phyloP scores from a whole-genome alignment of 2,113 vertebrate species.

The Sphyrna mokarran region DNA sequence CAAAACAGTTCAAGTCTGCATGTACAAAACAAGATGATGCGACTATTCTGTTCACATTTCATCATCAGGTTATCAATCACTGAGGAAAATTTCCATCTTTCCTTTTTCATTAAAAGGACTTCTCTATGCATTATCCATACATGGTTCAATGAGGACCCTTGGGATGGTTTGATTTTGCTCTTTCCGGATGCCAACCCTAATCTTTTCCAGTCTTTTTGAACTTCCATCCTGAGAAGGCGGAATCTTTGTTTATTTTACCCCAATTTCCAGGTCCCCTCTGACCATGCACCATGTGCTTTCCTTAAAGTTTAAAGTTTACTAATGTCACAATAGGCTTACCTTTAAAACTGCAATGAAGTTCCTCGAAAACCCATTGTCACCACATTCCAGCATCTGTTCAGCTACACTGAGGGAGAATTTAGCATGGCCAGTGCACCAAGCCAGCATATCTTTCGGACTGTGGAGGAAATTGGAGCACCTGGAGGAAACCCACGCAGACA shows the following conservation, averaged over 20 bases:
- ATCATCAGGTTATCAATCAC: not conserved
- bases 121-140: not conserved
- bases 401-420: too few species aligned
- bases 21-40: not conserved
- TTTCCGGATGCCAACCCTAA: not conserved
- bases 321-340: too few species aligned
- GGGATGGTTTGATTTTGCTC: not conserved
- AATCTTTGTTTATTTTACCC: not conserved
- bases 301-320: not conserved
- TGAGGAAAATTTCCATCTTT: not conserved
- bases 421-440: too few species aligned
- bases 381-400: too few species aligned
- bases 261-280: not conserved
- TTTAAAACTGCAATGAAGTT: too few species aligned
- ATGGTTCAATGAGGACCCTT: not conserved
- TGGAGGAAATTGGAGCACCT: too few species aligned
- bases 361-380: too few species aligned
- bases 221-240: not conserved
- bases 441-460: too few species aligned
- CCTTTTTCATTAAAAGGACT: not conserved
- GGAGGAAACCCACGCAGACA: too few species aligned
- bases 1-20: not conserved
- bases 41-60: not conserved
- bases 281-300: not conserved
- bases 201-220: conserved; percentile 12